Percentiles rank a stretch among this genome's conserved stretches.
Evolutionary conservation across 2,113 vertebrate genomes (phyloP).

Genomic region (Gavialis gangeticus): DNA sequence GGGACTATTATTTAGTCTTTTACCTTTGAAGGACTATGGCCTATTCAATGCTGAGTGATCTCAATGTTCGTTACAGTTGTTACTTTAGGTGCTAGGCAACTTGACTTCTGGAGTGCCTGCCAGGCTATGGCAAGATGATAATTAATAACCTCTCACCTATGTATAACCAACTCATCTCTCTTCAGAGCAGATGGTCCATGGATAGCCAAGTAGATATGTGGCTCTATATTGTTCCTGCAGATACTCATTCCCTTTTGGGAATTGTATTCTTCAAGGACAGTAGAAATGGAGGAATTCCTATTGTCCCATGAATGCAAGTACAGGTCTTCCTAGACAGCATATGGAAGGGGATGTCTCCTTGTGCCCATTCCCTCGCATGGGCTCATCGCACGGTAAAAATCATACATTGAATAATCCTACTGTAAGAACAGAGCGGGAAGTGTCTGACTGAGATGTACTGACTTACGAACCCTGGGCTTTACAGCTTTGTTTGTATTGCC

Average conservation of each 20-base stretch:
- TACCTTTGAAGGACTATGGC: not conserved
- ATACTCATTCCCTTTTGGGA: not conserved
- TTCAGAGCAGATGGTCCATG: accelerated
- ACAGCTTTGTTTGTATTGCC: not conserved
- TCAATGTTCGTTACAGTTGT: not conserved
- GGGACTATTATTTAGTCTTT: not conserved
- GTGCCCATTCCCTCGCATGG: accelerated
- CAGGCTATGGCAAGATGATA: not conserved
- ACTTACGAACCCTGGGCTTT: not conserved
- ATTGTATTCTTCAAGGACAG: not conserved
- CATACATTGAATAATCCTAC: not conserved
- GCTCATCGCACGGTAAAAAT: not conserved
- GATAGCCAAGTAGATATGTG: not conserved
- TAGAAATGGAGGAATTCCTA: not conserved
- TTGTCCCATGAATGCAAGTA: not conserved
- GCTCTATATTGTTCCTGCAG: not conserved
- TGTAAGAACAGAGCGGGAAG: not conserved
- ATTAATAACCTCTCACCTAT: not conserved
- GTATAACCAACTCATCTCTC: not conserved
- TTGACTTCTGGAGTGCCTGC: not conserved
- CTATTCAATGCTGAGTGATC: not conserved
- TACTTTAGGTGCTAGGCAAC: not conserved
- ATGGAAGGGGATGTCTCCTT: not conserved
- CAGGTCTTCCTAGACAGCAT: not conserved
- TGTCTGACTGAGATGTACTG: not conserved